phyloP scores from a whole-genome alignment of 2,888 invertebrate species.

The Anticlea derivata region DNA sequence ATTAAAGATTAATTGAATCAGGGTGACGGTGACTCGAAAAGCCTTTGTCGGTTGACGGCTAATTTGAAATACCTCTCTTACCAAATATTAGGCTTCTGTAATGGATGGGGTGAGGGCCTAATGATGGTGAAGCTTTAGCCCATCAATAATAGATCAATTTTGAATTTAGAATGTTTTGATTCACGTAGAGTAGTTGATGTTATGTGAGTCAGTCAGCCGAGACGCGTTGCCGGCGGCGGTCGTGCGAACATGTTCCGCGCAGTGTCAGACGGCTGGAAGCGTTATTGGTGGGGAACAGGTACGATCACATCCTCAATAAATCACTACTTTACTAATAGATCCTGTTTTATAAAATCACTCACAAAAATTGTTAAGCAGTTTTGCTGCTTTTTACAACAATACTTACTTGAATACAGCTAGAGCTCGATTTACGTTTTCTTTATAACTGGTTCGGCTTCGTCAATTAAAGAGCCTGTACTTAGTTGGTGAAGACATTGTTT shows the following conservation, averaged over 20 bases:
- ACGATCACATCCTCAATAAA: slow-evolving; percentile 71
- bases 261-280: slow-evolving; percentile 75
- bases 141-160: slow-evolving; percentile 23
- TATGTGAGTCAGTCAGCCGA: slow-evolving; percentile 62
- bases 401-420: background rate
- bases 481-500: background rate
- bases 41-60: slow-evolving; percentile 53
- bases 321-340: slow-evolving; percentile 5
- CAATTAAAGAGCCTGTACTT: slow-evolving; percentile 7
- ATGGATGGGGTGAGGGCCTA: slow-evolving; percentile 3
- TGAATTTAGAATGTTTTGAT: slow-evolving; percentile 45
- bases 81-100: slow-evolving; percentile 5
- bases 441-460: slow-evolving; percentile 12
- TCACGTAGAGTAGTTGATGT: slow-evolving; percentile 1
- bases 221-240: slow-evolving; percentile 68
- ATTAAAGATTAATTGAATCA: slow-evolving; percentile 81
- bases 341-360: slow-evolving; percentile 2
- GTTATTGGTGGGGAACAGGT: slow-evolving; percentile 82
- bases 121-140: background rate
- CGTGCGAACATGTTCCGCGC: slow-evolving; percentile 73
- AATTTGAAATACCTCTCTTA: slow-evolving; percentile 28
- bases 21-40: slow-evolving; percentile 54
- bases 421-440: slow-evolving; percentile 3
- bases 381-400: background rate
- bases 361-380: background rate